phyloP scores from a whole-genome alignment of 1,140 invertebrate species.

The Psix sp. region DNA sequence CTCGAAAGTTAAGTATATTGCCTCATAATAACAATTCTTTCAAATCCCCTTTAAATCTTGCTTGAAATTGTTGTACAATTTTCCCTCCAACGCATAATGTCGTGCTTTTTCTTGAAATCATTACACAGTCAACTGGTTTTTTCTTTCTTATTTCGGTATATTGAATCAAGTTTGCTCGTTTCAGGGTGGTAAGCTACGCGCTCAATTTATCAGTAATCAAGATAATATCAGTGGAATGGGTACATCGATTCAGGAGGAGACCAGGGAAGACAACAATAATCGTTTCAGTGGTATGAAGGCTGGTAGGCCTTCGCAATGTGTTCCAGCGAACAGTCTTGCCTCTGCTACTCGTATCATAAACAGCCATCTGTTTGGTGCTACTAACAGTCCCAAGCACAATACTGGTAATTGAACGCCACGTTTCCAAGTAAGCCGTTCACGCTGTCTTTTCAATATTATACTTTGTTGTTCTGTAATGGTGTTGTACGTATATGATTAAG shows the following conservation, averaged over 20 bases:
- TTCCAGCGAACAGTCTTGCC: slow-evolving; percentile 81
- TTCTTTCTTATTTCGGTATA: background rate
- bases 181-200: slow-evolving; percentile 68
- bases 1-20: too few relatives aligned
- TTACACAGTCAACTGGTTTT: too few relatives aligned
- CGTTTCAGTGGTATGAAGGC: slow-evolving; percentile 63
- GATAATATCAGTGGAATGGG: slow-evolving; percentile 60
- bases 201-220: slow-evolving; percentile 67
- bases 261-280: slow-evolving; percentile 69
- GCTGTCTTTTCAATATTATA: slow-evolving; percentile 59
- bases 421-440: slow-evolving; percentile 65
- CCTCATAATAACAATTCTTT: too few relatives aligned
- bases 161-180: slow-evolving; percentile 13
- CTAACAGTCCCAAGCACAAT: slow-evolving; percentile 75
- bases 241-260: slow-evolving; percentile 62
- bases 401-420: slow-evolving; percentile 61
- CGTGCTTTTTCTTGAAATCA: background rate
- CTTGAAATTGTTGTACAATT: too few relatives aligned
- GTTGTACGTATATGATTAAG: slow-evolving; percentile 3
- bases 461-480: slow-evolving; percentile 37
- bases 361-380: slow-evolving; percentile 84
- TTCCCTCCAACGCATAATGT: too few relatives aligned
- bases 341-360: slow-evolving; percentile 85
- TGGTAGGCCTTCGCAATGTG: slow-evolving; percentile 73
- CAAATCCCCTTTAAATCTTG: too few relatives aligned